A percentile compares a stretch with the other conserved stretches of the same genome.
These are phyloP conservation scores for Halictus quadricinctus DNA, from an alignment of 2,888 invertebrate genomes.

Conservation along the genomic window DNA sequence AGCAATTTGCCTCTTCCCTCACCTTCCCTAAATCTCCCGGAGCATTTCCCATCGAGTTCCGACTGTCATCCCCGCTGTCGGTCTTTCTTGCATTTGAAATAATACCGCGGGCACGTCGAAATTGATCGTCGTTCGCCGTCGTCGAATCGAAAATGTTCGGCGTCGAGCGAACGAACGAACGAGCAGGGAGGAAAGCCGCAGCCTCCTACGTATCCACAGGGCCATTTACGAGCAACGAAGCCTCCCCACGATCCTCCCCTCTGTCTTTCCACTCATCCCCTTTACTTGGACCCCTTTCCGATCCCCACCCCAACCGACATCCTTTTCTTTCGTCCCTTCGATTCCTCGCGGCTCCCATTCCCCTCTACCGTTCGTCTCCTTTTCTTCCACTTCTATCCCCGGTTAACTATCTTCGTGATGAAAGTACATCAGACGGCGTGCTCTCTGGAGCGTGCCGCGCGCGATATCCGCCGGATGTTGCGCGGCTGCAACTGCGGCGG, in stretches of 20 bases:
- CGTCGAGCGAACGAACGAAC: not conserved
- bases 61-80: not conserved
- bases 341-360: not conserved
- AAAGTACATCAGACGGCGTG: slow-evolving; percentile 52
- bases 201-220: slow-evolving; percentile 4
- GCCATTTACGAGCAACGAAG: slow-evolving; percentile 22
- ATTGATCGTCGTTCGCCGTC: slow-evolving; percentile 35
- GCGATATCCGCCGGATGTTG: slow-evolving; percentile 51
- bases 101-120: slow-evolving; percentile 34
- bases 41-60: not conserved
- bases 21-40: slow-evolving; percentile 1
- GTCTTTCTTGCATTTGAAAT: slow-evolving; percentile 30
- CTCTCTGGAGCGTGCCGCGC: slow-evolving; percentile 43
- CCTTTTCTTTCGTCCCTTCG: slow-evolving; percentile 24
- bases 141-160: slow-evolving; percentile 35
- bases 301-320: not conserved
- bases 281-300: not conserved
- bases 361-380: not conserved
- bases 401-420: slow-evolving; percentile 54
- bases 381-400: slow-evolving; percentile 5
- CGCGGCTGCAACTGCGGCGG: slow-evolving; percentile 30
- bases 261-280: not conserved
- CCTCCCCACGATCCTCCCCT: not conserved
- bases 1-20: not conserved
- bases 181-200: not conserved